Base-by-base conservation (phyloP, 2,113 vertebrate genomes). In the Cyphomyrus discorhynchus region DNA sequence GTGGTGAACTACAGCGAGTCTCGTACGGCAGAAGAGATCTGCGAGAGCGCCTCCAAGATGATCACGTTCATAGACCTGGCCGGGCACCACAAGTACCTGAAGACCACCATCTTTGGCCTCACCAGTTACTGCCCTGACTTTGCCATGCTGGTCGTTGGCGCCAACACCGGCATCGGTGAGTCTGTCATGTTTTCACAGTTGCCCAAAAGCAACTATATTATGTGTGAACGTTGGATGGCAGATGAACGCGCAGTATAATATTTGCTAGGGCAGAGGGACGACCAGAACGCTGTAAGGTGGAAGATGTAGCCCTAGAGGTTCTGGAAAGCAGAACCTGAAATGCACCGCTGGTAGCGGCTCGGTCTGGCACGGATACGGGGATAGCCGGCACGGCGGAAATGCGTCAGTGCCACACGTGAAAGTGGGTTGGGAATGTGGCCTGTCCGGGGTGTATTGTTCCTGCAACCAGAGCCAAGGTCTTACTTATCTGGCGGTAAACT, bases 1-100 rank as follows among this genome's bases (percentile, higher is more conserved):
- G 98, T 99, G 93, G 97, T 99, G 91, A 99, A 99, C 95, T 99
- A 99, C 95, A 99, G 98, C 0, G 98, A 98, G 91, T 99, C 98
- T 62, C 95, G 98, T 88, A 99, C 98, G 24, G 97, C 98, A 70
- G 98, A 99, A 92, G 97, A 99, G 91, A 99, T 99, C 93, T 99
- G 98, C 89, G 98, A 99, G 95, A 98, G 97, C 91, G 98, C 98
- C 89, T 99, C 98, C 91, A 99, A 99, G 94, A 99, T 99, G 98
- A 99, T 99, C 95, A 99, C 98, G 50, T 99, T 99, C 94, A 99
- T 99, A 47, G 98, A 99, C 92, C 95, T 99, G 93, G 98, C 98
- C 1, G 98, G 98, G 80, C 98, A 99, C 94, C 98, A 99, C 94
- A 99, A 99, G 90, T 99, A 99, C 93, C 94, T 99, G 90, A 99